These are phyloP conservation scores for Protaetia brevitarsis DNA, from an alignment of 1,140 invertebrate species.

Conservation along the genomic window DNA sequence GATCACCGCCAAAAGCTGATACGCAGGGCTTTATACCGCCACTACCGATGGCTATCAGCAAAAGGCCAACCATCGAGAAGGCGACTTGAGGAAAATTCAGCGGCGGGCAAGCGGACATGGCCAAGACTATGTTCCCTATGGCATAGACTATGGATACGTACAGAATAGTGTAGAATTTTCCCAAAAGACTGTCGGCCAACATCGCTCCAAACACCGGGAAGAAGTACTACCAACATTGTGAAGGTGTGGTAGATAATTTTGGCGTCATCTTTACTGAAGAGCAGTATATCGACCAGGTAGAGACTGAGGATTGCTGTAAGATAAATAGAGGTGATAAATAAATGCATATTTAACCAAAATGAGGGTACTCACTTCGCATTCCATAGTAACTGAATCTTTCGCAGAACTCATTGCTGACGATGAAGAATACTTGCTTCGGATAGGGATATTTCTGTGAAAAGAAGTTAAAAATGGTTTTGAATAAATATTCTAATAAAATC, in stretches of 20 bases:
- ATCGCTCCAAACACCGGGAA: constrained; percentile 85
- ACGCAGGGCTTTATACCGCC: constrained; percentile 98
- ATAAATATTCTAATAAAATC: constrained; percentile 9
- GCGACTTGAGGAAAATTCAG: constrained; percentile 54
- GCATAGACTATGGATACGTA: constrained; percentile 87
- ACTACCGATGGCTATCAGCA: constrained; percentile 84
- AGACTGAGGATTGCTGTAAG: constrained; percentile 77
- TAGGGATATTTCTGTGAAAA: constrained; percentile 79
- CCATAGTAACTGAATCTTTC: constrained; percentile 96
- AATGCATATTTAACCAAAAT: too few species aligned
- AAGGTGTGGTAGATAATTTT: constrained; percentile 84
- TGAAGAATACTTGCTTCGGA: constrained; percentile 90
- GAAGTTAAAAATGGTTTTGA: constrained; percentile 51
- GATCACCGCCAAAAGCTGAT: constrained; percentile 95
- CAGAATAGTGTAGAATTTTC: constrained; percentile 85
- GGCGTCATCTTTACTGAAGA: constrained; percentile 61
- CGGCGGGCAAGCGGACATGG: constrained; percentile 63
- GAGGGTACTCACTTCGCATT: constrained; percentile 77
- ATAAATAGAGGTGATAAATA: constrained; percentile 10
- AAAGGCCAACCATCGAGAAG: constrained; percentile 74
- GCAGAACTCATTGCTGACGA: constrained; percentile 94
- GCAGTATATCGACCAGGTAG: constrained; percentile 70
- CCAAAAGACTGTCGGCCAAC: constrained; percentile 81
- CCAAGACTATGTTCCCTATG: constrained; percentile 76
- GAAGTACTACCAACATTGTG: constrained; percentile 79